Evolutionary conservation across 1,140 invertebrate species (phyloP).

Genomic region (Neodiprion virginianus): DNA sequence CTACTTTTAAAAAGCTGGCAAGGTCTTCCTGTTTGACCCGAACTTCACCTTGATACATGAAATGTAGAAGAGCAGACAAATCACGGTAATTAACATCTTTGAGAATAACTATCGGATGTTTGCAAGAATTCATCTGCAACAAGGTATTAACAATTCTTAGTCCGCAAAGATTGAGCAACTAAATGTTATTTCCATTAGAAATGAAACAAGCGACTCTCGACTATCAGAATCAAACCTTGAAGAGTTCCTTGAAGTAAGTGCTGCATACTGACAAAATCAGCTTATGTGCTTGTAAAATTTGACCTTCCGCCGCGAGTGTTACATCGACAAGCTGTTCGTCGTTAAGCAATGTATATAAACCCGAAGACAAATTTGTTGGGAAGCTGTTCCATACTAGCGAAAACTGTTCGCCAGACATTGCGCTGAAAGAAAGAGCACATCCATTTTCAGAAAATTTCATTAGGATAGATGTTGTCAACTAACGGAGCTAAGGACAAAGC

Average conservation of each 20-base stretch:
- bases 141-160: slow-evolving; percentile 19
- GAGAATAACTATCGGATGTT: slow-evolving; percentile 80
- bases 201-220: no score
- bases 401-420: slow-evolving; percentile 37
- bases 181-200: no score
- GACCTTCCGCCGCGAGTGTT: slow-evolving; percentile 81
- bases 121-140: slow-evolving; percentile 61
- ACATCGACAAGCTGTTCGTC: slow-evolving; percentile 81
- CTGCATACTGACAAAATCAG: slow-evolving; percentile 82
- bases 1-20: slow-evolving; percentile 82
- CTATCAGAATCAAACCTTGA: slow-evolving; percentile 63
- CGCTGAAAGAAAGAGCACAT: no score
- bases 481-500: no score
- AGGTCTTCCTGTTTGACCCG: slow-evolving; percentile 85
- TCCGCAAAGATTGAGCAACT: no score
- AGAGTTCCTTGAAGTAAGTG: slow-evolving; percentile 84
- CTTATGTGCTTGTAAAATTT: slow-evolving; percentile 81
- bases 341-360: slow-evolving; percentile 72
- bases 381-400: slow-evolving; percentile 78
- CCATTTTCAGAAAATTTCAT: no score
- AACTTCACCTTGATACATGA: slow-evolving; percentile 88
- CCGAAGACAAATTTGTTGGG: slow-evolving; percentile 72
- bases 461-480: no score
- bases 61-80: slow-evolving; percentile 79
- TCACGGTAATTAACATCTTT: slow-evolving; percentile 81